Percentiles rank a stretch among this genome's conserved stretches.
These are phyloP conservation scores for Antigone vipio DNA, from an alignment of 2,113 vertebrate genomes.

Conservation along the genomic window DNA sequence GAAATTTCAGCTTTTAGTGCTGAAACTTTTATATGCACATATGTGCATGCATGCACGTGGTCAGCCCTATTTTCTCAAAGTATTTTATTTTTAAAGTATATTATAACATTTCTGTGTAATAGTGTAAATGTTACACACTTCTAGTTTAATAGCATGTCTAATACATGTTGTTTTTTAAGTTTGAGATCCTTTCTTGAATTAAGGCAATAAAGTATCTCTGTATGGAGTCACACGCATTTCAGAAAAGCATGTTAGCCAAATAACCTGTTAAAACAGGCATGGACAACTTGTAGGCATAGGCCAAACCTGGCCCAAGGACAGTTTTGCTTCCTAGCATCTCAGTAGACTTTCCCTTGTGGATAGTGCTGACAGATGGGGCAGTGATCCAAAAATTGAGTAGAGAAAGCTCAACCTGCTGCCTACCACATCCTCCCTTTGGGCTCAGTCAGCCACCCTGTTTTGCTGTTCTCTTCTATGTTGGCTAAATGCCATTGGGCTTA, in stretches of 20 bases:
- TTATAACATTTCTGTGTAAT: not conserved
- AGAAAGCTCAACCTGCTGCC: not conserved
- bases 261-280: not conserved
- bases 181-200: not conserved
- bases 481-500: not conserved
- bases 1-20: not conserved
- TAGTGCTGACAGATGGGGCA: not conserved
- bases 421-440: not conserved
- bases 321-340: not conserved
- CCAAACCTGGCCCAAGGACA: not conserved
- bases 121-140: not conserved
- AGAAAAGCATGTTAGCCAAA: not conserved
- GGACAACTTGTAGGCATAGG: not conserved
- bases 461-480: not conserved
- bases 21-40: not conserved
- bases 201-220: not conserved
- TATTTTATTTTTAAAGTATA: not conserved
- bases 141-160: not conserved
- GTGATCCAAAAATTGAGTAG: not conserved
- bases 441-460: not conserved
- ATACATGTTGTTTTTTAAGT: not conserved
- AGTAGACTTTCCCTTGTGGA: not conserved
- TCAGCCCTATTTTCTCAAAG: not conserved
- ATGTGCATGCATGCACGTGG: not conserved
- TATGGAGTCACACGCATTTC: not conserved